Conservation (phyloP, 2,113 vertebrate genomes). For the Pygoscelis adeliae region DNA sequence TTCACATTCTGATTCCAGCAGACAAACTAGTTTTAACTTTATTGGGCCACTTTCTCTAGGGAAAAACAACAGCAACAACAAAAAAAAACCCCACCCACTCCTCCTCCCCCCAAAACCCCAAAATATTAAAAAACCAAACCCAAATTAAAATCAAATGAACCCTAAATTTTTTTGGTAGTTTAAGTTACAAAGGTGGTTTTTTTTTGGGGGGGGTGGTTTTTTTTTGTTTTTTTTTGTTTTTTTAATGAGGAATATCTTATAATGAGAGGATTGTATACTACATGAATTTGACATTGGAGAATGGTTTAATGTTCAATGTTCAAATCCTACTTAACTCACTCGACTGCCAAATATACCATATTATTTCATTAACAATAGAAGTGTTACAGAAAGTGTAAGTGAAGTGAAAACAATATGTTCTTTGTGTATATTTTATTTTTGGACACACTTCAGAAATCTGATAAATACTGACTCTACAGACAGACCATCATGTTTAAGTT, state of each 20-base stretch:
- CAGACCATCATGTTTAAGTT: background rate
- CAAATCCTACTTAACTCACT: background rate
- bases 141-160: background rate
- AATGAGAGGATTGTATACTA: background rate
- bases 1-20: background rate
- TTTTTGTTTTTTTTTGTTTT: background rate
- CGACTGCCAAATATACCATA: accelerated
- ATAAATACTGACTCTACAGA: background rate
- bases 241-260: background rate
- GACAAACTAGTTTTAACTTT: accelerated
- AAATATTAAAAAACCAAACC: too few species aligned
- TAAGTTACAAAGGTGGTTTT: background rate
- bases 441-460: background rate
- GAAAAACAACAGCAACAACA: background rate
- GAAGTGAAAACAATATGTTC: background rate
- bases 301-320: background rate
- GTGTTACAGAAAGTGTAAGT: too few species aligned
- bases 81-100: accelerated
- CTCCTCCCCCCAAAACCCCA: too few species aligned
- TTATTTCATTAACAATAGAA: background rate
- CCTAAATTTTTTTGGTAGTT: background rate
- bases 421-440: background rate
- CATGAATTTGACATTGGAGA: background rate
- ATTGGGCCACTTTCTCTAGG: background rate
- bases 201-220: too few species aligned